phyloP scores from a whole-genome alignment of 2,888 invertebrate species.

The Epicampocera succincta region DNA sequence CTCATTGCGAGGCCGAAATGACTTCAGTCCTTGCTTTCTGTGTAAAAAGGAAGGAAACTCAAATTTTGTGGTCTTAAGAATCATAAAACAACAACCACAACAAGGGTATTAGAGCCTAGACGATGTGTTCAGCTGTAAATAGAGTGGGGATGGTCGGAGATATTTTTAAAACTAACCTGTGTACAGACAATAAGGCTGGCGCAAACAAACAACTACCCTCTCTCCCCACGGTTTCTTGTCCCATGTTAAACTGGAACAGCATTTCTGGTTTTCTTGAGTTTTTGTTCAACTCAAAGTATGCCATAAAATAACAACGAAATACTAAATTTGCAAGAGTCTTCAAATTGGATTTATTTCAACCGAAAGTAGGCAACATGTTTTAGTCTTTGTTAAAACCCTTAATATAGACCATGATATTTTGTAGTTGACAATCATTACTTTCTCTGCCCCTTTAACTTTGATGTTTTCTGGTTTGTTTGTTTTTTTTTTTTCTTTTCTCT shows the following conservation, averaged over 20 bases:
- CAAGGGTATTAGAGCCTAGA: background rate
- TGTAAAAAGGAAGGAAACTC: too few relatives aligned
- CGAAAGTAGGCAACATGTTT: background rate
- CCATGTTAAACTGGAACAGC: background rate
- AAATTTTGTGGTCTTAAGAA: constrained; percentile 36
- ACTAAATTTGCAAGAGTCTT: background rate
- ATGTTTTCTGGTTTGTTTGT: too few relatives aligned
- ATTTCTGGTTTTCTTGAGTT: too few relatives aligned
- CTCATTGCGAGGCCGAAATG: constrained; percentile 32
- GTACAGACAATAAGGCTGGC: constrained; percentile 31
- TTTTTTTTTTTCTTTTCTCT: background rate
- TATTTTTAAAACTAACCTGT: background rate
- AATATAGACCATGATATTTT: constrained; percentile 18
- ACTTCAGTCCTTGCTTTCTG: too few relatives aligned
- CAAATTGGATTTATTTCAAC: constrained; percentile 32
- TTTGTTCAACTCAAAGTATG: too few relatives aligned
- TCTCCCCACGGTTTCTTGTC: too few relatives aligned
- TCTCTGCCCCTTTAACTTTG: background rate
- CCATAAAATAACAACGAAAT: background rate
- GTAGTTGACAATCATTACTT: background rate
- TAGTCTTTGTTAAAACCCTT: constrained; percentile 1
- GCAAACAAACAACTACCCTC: too few relatives aligned
- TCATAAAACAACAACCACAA: constrained; percentile 29
- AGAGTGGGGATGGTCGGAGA: background rate
- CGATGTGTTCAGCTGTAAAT: background rate